A percentile compares a stretch with the other conserved stretches of the same genome.
Evolutionary conservation across 2,797 vertebrate species (phyloP).

Genomic region (Staurois parvus): DNA sequence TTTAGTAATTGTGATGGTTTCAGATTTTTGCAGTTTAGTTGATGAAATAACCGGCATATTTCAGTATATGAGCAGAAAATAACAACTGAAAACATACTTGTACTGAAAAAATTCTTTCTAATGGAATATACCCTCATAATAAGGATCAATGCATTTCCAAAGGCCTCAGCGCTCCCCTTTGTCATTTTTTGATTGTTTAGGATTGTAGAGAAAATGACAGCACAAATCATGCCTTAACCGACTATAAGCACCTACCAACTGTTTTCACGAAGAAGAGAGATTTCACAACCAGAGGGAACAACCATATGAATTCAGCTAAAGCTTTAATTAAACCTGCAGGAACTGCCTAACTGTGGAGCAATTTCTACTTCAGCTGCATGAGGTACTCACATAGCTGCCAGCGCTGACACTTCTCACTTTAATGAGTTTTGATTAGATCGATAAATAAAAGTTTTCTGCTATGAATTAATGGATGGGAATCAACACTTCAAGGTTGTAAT

Average conservation of each 20-base stretch:
- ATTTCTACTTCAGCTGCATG: conserved; percentile 50
- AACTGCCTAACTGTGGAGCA: conserved; percentile 33
- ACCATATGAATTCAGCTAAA: conserved; percentile 18
- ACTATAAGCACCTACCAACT: conserved; percentile 20
- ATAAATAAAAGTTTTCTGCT: not conserved
- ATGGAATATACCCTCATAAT: not conserved
- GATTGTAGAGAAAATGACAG: conserved; percentile 4
- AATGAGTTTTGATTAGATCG: conserved; percentile 60
- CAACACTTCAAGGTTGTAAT: conserved; percentile 12
- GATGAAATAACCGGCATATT: no score
- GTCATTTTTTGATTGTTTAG: not conserved
- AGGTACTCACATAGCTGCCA: conserved; percentile 33
- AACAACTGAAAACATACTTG: no score
- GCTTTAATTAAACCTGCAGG: conserved; percentile 54
- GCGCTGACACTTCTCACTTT: conserved; percentile 39
- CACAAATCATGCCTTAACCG: conserved; percentile 28
- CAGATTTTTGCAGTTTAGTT: no score
- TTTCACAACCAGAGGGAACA: conserved; percentile 18
- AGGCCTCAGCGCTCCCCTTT: not conserved
- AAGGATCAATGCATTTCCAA: not conserved
- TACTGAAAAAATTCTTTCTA: not conserved
- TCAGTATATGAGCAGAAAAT: no score
- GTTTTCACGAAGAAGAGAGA: conserved; percentile 6
- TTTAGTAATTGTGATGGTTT: no score
- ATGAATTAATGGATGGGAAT: conserved; percentile 20